Percentiles rank a stretch among this genome's conserved stretches.
phyloP scores from a whole-genome alignment of 1,140 invertebrate species.

The Drosophila bocqueti region DNA sequence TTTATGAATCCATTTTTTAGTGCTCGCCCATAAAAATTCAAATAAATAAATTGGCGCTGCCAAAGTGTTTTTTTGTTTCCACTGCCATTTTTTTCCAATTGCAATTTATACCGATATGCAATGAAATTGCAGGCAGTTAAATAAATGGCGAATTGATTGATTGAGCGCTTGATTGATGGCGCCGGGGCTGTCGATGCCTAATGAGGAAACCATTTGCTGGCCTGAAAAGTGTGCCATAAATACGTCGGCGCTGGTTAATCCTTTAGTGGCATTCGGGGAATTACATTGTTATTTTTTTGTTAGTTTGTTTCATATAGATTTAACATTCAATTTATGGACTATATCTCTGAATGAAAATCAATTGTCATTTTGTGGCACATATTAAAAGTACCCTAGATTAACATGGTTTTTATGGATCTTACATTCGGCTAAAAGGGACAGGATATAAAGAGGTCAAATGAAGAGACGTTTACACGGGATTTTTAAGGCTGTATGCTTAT shows the following conservation, averaged over 20 bases:
- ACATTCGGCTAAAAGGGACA: not conserved
- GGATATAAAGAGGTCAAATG: not conserved
- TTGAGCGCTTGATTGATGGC: slow-evolving; percentile 64
- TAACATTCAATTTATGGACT: not conserved
- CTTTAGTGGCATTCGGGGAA: slow-evolving; percentile 6
- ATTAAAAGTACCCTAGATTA: not conserved
- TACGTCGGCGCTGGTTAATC: slow-evolving; percentile 21
- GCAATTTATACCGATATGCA: slow-evolving; percentile 31
- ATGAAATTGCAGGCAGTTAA: slow-evolving; percentile 57
- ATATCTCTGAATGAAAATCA: not conserved
- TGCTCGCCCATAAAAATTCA: slow-evolving; percentile 35
- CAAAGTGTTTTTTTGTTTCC: slow-evolving; percentile 8
- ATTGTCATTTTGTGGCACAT: not conserved
- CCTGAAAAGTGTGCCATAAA: slow-evolving; percentile 40
- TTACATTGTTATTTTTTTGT: not conserved
- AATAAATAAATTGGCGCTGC: slow-evolving; percentile 39
- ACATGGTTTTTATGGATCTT: not conserved
- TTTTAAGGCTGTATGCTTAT: no score
- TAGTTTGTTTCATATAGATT: not conserved
- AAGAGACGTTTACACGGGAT: not conserved
- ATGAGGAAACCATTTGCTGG: slow-evolving; percentile 42
- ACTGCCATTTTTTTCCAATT: slow-evolving; percentile 16
- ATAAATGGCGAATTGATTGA: slow-evolving; percentile 68
- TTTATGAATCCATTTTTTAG: slow-evolving; percentile 51
- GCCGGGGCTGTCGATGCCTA: slow-evolving; percentile 28